These are phyloP conservation scores for Frieseomelitta varia DNA, from an alignment of 1,140 invertebrate species.

Conservation along the genomic window DNA sequence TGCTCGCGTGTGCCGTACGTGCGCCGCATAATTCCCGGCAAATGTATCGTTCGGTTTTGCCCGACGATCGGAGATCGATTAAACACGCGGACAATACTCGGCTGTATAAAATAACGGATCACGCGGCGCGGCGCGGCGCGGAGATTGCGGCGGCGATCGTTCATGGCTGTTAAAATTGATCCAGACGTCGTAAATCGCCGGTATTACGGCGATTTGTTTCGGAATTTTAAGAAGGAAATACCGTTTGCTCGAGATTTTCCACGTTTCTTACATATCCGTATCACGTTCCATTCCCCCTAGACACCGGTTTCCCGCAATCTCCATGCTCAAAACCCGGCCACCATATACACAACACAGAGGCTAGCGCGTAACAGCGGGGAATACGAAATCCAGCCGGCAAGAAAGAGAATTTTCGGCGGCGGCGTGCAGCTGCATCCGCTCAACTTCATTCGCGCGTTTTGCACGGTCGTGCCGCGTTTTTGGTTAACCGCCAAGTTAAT, in stretches of 20 bases:
- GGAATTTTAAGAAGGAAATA: neutral
- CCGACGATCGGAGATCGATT: conserved; percentile 12
- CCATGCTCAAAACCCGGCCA: neutral
- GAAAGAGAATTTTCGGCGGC: conserved; percentile 13
- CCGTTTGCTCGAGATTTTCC: neutral
- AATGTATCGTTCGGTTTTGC: conserved; percentile 22
- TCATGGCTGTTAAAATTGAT: neutral
- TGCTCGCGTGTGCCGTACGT: neutral
- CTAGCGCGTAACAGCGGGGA: neutral
- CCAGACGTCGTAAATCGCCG: neutral
- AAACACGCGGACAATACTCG: conserved; percentile 9
- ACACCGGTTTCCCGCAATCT: conserved; percentile 21
- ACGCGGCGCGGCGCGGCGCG: too few species aligned
- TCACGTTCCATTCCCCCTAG: conserved; percentile 18
- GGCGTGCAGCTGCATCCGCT: neutral
- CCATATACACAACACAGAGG: too few species aligned
- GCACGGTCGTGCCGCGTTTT: neutral
- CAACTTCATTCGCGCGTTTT: neutral
- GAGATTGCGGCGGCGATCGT: neutral
- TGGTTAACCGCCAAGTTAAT: neutral
- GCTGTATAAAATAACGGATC: conserved; percentile 14
- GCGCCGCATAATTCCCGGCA: conserved; percentile 15
- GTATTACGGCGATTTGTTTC: neutral
- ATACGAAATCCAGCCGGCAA: neutral
- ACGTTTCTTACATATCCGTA: neutral